These are phyloP conservation scores for Lysandra bellargus DNA, from an alignment of 2,888 invertebrate species.

Conservation along the genomic window DNA sequence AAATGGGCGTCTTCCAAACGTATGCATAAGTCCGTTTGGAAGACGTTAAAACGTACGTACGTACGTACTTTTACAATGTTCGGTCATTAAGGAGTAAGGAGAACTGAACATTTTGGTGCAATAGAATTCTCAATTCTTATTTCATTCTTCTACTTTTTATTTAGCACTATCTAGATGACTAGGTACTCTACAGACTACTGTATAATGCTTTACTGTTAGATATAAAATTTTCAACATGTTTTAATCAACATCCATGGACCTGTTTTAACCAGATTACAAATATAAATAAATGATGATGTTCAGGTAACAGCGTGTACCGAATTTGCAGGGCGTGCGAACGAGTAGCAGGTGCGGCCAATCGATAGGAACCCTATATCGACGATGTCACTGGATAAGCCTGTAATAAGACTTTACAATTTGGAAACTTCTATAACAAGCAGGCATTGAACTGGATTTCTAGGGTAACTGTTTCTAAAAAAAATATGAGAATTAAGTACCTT, in stretches of 20 bases:
- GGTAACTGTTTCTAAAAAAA: background rate
- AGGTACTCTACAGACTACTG: too few relatives aligned
- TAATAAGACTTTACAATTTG: background rate
- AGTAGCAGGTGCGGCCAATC: slow-evolving; percentile 20
- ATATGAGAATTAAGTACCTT: too few relatives aligned
- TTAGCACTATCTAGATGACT: too few relatives aligned
- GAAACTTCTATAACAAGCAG: background rate
- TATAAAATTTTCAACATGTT: background rate
- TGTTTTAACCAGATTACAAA: background rate
- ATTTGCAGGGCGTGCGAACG: background rate
- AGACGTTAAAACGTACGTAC: too few relatives aligned
- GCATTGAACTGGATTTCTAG: background rate
- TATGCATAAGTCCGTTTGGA: too few relatives aligned
- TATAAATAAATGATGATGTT: slow-evolving; percentile 1
- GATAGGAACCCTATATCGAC: background rate
- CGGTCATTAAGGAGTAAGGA: too few relatives aligned
- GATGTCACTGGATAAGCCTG: background rate
- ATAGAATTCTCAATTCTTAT: too few relatives aligned
- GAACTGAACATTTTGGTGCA: too few relatives aligned
- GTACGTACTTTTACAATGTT: too few relatives aligned
- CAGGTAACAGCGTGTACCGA: background rate
- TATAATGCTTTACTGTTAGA: too few relatives aligned
- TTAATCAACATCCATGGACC: background rate
- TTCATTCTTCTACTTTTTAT: too few relatives aligned
- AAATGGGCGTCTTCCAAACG: too few relatives aligned